Conservation (phyloP, 2,888 invertebrate species). For the Agrotis segetum region DNA sequence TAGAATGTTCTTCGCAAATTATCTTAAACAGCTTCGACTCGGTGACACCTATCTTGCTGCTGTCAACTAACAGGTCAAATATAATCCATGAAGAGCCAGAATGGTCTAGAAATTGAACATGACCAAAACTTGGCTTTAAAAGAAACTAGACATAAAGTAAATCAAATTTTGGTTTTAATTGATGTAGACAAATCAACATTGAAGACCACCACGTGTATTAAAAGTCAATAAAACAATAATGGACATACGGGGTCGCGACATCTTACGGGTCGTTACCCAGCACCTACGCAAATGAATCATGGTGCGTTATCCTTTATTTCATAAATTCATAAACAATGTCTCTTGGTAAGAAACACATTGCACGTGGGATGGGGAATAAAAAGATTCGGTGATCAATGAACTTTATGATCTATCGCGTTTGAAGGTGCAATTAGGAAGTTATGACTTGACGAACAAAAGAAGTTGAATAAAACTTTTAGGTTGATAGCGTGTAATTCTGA, state of each 20-base stretch:
- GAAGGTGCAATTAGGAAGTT: constrained; percentile 30
- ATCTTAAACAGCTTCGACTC: too few species aligned
- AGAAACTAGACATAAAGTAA: not conserved
- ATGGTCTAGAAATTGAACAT: not conserved
- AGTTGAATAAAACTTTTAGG: constrained; percentile 28
- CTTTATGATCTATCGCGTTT: constrained; percentile 43
- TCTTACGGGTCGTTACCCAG: constrained; percentile 67
- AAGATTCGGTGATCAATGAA: constrained; percentile 60
- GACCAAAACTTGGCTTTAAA: not conserved
- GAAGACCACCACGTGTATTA: not conserved
- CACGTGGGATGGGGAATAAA: constrained; percentile 67
- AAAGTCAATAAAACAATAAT: constrained; percentile 29
- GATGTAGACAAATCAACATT: not conserved
- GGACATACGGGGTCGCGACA: constrained; percentile 46
- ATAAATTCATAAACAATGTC: constrained; percentile 72
- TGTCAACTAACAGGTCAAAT: too few species aligned
- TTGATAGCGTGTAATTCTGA: constrained; percentile 15
- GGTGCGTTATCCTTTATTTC: constrained; percentile 69
- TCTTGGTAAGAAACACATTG: constrained; percentile 45
- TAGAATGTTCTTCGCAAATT: too few species aligned
- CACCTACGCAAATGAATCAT: constrained; percentile 76
- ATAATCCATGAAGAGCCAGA: too few species aligned
- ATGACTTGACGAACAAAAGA: constrained; percentile 7
- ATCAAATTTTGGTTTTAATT: not conserved
- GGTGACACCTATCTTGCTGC: too few species aligned